phyloP scores from a whole-genome alignment of 2,797 vertebrate species.

The Australoheros facetus region DNA sequence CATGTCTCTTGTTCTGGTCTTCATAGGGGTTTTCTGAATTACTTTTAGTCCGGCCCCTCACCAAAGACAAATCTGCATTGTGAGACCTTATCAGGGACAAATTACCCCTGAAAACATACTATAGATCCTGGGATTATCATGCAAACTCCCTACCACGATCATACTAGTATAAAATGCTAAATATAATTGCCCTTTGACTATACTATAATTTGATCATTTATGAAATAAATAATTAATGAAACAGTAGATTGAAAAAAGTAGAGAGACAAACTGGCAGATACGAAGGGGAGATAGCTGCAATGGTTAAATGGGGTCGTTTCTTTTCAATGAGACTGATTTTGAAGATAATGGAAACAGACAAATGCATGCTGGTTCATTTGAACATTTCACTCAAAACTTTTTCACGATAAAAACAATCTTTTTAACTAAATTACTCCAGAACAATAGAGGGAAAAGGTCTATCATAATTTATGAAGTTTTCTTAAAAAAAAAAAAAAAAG shows the following conservation, averaged over 20 bases:
- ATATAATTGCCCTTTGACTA: not conserved
- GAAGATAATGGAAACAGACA: slow-evolving; percentile 46
- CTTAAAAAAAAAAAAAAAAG: not conserved
- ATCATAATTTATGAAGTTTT: not conserved
- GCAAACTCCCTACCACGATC: not conserved
- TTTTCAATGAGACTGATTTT: slow-evolving; percentile 38
- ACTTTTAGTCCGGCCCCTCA: too few relatives aligned
- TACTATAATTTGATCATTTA: not conserved
- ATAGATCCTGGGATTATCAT: not conserved
- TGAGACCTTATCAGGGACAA: not conserved
- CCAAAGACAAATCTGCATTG: too few relatives aligned
- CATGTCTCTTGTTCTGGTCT: too few relatives aligned
- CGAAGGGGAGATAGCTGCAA: not conserved
- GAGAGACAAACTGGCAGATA: not conserved
- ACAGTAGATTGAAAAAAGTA: not conserved
- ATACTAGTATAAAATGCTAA: not conserved
- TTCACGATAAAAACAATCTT: slow-evolving; percentile 9
- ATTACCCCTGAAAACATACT: not conserved
- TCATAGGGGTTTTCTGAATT: too few relatives aligned
- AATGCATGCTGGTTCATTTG: slow-evolving; percentile 31
- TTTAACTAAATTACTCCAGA: not conserved
- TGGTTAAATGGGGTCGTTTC: slow-evolving; percentile 39
- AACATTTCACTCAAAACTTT: slow-evolving; percentile 31
- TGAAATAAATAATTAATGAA: not conserved
- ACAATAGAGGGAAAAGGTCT: not conserved